Base-by-base conservation (phyloP, 2,113 vertebrate genomes). In the Heloderma charlesbogerti region DNA sequence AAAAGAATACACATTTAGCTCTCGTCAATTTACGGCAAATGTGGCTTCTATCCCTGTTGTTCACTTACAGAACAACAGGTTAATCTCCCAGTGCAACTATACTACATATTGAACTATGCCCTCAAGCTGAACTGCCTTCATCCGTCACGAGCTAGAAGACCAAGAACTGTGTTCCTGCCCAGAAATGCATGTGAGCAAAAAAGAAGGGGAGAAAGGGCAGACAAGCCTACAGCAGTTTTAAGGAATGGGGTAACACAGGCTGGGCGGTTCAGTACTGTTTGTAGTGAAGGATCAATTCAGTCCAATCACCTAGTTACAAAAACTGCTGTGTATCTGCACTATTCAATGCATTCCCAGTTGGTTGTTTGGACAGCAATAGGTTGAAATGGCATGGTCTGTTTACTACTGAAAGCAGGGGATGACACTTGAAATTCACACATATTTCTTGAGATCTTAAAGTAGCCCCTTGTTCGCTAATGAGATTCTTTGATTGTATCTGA, bases 321-420 rank as follows among this genome's bases (percentile, higher is more conserved):
- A 88, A 69, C 15, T 88, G 78, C 74, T 20, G 67, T 66, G 31
- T 45, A 91, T 82, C 80, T 93, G 81, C 90, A 29, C 40, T 27
- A 84, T 60, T 43, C 92, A 94, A 48, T 67, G 8, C 72, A 88
- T 81, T 92, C 71, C 89, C 69, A 86, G 82, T 71, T 34, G 71
- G 82, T 60, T 85, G 77, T 60, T 20, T 20, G 78, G 66, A 27
- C 34, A 81, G 67, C 54, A 88, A 67, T 29, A 75, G 92, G 31
- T 45, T 63, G 60, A 74, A 63, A 88, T 93, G 92, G 85, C 51
- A 84, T 75, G 87, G 20, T 82, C 74, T 87, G 31, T 20, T 80
- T 79, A 22, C 43, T 66, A 90, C 43, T 81, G 88, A 88, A 81
- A 93, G 91, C 79, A 71, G 45, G 85, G 3, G 92, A 88, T 69